A percentile compares a stretch with the other conserved stretches of the same genome.
Evolutionary conservation across 2,888 invertebrate species (phyloP).

Genomic region (Hydraecia micacea): DNA sequence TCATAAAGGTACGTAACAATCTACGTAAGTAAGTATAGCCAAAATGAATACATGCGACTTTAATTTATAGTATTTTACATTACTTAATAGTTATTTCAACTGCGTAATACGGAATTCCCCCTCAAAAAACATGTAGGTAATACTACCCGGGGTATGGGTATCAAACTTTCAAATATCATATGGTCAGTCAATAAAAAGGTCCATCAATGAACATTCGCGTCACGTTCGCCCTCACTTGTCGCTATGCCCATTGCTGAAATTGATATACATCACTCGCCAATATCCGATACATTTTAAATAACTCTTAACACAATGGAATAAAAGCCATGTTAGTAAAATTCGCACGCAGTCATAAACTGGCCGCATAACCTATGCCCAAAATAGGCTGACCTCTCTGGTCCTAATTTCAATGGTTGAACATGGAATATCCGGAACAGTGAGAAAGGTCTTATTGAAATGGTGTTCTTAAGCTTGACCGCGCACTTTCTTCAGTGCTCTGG

Average conservation of each 20-base stretch:
- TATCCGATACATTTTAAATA: conserved; percentile 47
- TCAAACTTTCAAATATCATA: conserved; percentile 72
- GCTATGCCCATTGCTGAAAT: conserved; percentile 87
- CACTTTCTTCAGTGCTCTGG: conserved; percentile 80
- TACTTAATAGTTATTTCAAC: conserved; percentile 12
- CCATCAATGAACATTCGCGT: conserved; percentile 82
- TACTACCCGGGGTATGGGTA: conserved; percentile 51
- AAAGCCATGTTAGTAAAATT: conserved; percentile 65
- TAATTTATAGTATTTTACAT: neutral
- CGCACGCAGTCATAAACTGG: conserved; percentile 39
- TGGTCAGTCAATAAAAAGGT: conserved; percentile 87
- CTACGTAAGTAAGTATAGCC: neutral
- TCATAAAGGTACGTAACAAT: neutral
- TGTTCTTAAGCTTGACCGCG: conserved; percentile 72
- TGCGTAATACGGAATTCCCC: conserved; percentile 24
- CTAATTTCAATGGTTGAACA: conserved; percentile 44
- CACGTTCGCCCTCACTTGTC: conserved; percentile 86
- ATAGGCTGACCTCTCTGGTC: conserved; percentile 69
- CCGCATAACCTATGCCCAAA: conserved; percentile 67
- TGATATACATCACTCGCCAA: conserved; percentile 84
- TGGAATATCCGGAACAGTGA: conserved; percentile 44
- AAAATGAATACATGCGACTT: neutral
- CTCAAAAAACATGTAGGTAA: conserved; percentile 38
- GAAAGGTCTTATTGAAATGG: conserved; percentile 64
- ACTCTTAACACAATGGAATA: conserved; percentile 68